A percentile compares a stretch with the other conserved stretches of the same genome.
phyloP scores from a whole-genome alignment of 2,113 vertebrate species.

The Thinocorus orbignyianus region DNA sequence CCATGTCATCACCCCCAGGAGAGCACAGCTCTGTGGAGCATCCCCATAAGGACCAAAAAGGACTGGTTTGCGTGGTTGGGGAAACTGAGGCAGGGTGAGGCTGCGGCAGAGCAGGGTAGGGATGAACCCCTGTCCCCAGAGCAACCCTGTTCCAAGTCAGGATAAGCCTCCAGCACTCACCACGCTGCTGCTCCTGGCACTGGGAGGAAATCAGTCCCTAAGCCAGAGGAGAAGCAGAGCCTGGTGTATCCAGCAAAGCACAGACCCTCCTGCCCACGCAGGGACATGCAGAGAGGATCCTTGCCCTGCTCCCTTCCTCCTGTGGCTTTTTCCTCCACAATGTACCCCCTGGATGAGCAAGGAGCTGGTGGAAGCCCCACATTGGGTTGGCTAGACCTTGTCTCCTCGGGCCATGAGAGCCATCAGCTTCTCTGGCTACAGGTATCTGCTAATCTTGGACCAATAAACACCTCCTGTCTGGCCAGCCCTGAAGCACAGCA shows the following conservation, averaged over 20 bases:
- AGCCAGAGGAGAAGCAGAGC: background rate
- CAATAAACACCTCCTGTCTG: background rate
- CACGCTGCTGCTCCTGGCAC: background rate
- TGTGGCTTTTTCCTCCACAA: background rate
- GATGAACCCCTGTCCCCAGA: background rate
- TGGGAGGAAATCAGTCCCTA: background rate
- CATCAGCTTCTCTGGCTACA: background rate
- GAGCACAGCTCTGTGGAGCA: background rate
- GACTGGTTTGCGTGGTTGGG: background rate
- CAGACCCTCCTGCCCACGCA: background rate
- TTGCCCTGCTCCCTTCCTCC: background rate
- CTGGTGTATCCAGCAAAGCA: background rate
- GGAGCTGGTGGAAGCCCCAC: background rate
- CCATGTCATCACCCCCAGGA: background rate
- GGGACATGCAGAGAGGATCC: background rate
- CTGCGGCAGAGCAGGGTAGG: background rate
- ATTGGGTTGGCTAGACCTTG: background rate
- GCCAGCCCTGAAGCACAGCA: background rate
- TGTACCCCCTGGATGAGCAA: rapidly evolving
- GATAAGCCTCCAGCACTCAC: background rate
- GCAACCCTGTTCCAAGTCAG: background rate
- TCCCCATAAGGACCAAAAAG: rapidly evolving
- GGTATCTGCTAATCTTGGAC: background rate
- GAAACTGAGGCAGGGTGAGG: background rate
- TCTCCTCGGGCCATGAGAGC: background rate